A percentile compares a stretch with the other conserved stretches of the same genome.
Conservation (phyloP, 2,113 vertebrate species). For the Hyperopisus bebe region DNA sequence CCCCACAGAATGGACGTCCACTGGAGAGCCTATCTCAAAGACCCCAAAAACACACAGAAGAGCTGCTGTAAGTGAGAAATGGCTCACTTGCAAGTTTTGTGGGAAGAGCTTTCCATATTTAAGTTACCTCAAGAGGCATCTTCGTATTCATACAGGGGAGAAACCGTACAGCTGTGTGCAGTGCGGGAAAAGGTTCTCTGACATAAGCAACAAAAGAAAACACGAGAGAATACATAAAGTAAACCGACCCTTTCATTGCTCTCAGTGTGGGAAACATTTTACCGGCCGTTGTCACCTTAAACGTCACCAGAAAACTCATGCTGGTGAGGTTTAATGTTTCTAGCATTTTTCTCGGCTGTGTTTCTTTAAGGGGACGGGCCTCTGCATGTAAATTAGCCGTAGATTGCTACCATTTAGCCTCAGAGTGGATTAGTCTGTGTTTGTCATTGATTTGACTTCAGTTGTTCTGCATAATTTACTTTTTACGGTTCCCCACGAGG, state of each 20-base stretch:
- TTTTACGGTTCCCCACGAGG: background rate
- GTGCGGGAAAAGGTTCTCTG: constrained; percentile 13
- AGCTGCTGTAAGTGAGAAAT: background rate
- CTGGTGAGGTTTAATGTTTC: background rate
- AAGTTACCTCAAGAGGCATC: constrained; percentile 14
- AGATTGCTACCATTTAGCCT: background rate
- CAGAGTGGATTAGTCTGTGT: background rate
- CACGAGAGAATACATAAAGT: constrained; percentile 5
- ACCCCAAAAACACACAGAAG: background rate
- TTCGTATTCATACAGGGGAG: constrained; percentile 10
- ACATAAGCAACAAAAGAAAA: background rate
- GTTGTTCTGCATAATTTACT: background rate
- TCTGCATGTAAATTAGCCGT: background rate
- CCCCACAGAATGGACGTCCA: background rate
- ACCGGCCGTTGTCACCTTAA: background rate
- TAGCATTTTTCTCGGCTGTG: background rate
- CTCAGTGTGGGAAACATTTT: constrained; percentile 6
- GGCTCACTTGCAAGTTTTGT: background rate
- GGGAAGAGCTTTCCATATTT: constrained; percentile 6
- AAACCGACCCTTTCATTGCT: background rate
- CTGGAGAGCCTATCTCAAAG: background rate
- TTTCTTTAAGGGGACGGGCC: background rate
- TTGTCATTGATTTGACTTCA: background rate
- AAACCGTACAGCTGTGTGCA: constrained; percentile 7
- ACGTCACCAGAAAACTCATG: constrained; percentile 1